Percentiles rank a stretch among this genome's conserved stretches.
Conservation (phyloP, 2,888 invertebrate species). For the Pardosa pseudoannulata region DNA sequence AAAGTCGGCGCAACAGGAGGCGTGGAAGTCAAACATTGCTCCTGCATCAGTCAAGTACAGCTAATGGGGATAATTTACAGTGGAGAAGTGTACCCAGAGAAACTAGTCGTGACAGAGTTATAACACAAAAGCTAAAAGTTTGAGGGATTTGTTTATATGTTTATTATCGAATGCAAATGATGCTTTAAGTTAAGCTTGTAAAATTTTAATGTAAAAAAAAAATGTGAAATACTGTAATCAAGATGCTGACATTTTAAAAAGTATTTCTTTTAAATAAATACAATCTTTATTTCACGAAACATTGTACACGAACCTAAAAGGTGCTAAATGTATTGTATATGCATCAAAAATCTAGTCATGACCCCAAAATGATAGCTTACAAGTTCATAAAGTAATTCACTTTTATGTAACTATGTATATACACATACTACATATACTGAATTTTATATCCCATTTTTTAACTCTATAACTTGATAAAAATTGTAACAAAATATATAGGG, state of each 20-base stretch:
- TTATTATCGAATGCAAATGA: background rate
- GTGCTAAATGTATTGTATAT: background rate
- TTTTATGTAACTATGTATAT: background rate
- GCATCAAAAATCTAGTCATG: background rate
- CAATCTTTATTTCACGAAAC: background rate
- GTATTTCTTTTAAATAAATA: too few relatives aligned
- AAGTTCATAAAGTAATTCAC: too few relatives aligned
- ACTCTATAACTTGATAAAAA: too few relatives aligned
- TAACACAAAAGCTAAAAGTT: constrained; percentile 66
- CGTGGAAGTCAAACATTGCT: constrained; percentile 65
- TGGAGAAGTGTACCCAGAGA: constrained; percentile 69
- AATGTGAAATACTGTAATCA: constrained; percentile 1
- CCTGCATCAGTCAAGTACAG: constrained; percentile 58
- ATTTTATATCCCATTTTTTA: background rate
- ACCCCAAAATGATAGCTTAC: too few relatives aligned
- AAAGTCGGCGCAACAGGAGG: constrained; percentile 85
- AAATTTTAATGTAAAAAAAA: constrained; percentile 19
- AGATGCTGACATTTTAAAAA: background rate
- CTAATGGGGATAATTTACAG: constrained; percentile 54
- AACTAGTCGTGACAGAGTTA: constrained; percentile 63
- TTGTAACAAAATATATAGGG: too few relatives aligned
- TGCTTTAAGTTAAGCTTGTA: constrained; percentile 1
- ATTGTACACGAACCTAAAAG: background rate
- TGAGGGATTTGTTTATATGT: background rate
- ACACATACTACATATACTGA: background rate